Evolutionary conservation across 1,140 invertebrate genomes (phyloP).

Genomic region (Rhynchophorus ferrugineus): DNA sequence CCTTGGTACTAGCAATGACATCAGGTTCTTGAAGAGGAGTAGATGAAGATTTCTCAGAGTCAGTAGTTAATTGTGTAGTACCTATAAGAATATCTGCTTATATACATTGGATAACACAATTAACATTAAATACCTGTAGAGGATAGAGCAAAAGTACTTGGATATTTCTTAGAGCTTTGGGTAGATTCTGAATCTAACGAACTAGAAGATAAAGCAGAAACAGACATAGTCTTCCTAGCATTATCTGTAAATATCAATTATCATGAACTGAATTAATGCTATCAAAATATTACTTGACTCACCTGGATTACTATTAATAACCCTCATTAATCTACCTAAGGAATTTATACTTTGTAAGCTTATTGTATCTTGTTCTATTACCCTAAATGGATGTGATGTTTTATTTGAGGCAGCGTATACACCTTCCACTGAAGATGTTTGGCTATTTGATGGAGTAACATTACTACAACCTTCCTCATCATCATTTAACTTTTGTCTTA

Average conservation of each 20-base stretch:
- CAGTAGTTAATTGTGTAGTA: conserved; percentile 4
- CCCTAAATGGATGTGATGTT: conserved; percentile 64
- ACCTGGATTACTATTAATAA: conserved; percentile 17
- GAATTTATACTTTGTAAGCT: conserved; percentile 82
- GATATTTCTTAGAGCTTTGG: conserved; percentile 36
- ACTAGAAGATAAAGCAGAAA: conserved; percentile 37
- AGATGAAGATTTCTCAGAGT: conserved; percentile 15
- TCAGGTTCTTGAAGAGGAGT: conserved; percentile 71
- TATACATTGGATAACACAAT: not conserved
- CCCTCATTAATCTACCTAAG: conserved; percentile 50
- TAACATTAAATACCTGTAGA: conserved; percentile 12
- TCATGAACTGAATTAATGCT: not conserved
- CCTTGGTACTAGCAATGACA: conserved; percentile 88
- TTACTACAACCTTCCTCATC: conserved; percentile 53
- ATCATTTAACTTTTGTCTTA: conserved; percentile 73
- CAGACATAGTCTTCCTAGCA: conserved; percentile 26
- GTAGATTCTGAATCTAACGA: conserved; percentile 38
- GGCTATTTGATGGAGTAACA: conserved; percentile 68
- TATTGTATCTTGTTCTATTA: conserved; percentile 79
- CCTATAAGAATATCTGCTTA: not conserved
- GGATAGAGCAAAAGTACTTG: conserved; percentile 35
- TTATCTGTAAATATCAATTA: conserved; percentile 10
- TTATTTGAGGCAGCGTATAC: conserved; percentile 43
- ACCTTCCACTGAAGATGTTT: conserved; percentile 62
- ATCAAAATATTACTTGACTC: conserved; percentile 1